Evolutionary conservation across 2,797 vertebrate species (phyloP), one percentile per base, ranked within the genome.

Genomic region (Lagodon rhomboides): DNA sequence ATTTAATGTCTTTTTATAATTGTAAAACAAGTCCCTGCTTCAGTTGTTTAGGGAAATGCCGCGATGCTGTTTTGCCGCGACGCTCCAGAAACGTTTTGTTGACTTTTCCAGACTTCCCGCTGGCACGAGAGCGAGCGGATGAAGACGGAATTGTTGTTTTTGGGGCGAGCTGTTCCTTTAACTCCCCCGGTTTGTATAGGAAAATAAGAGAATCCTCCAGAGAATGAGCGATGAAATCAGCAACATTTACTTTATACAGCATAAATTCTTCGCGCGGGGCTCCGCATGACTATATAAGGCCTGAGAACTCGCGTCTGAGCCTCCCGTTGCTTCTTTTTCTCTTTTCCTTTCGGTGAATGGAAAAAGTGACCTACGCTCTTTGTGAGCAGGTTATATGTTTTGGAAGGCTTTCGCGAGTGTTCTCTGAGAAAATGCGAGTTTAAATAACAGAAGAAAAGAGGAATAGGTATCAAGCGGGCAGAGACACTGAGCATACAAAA

Each of bases 381-480:
- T 86, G 69, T 86, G 73, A 82, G 77, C 63, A 56, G 49, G 73
- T 84, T 85, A 58, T 75, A 87, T 71, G 80, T 82, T 79, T 80
- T 77, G 58, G 60, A 69, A 64, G 80, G 65, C 73, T 70, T 80
- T 47, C 34, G 38, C 62, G 73, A 78, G 71, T 59, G 8, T 66
- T 68, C 73, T 70, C 55, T 84, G 62, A 79, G 64, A 81, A 83
- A 85, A 69, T 41, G 83, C 63, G 59, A 44, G 46, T 64, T 83
- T 84, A 81, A 90, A 87, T 69, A 87, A 86, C 61, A 70, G 75
- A 46, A 78, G 80, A 87, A 84, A 83, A 79, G 82, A 79, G 84
- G 78, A 85, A 75, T 72, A 85, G 87, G 82, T 88, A 87, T 88
- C 88, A 84, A 90, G 84, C 83, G 76, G 85, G 77, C 85, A 22